A percentile compares a stretch with the other conserved stretches of the same genome.
phyloP scores from a whole-genome alignment of 1,140 invertebrate species.

The Leptopilina clavipes region DNA sequence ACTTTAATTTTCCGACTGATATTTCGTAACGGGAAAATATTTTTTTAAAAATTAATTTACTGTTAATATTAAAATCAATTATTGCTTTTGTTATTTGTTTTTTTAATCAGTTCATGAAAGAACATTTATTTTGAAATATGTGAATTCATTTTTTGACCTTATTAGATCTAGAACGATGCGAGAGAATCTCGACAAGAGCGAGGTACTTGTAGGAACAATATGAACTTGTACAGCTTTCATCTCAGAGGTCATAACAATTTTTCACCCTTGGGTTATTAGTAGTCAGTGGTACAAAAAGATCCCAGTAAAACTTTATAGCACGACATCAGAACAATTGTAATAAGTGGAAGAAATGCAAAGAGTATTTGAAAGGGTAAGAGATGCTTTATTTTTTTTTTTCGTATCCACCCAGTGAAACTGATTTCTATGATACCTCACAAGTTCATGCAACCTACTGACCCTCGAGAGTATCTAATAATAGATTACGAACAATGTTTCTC shows the following conservation, averaged over 20 bases:
- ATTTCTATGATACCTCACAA: constrained; percentile 21
- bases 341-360: constrained; percentile 1
- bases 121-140: constrained; percentile 2
- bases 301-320: constrained; percentile 10
- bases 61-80: too few species aligned
- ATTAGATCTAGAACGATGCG: constrained; percentile 20
- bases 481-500: not conserved
- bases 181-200: constrained; percentile 1
- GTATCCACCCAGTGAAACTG: not conserved
- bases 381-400: not conserved
- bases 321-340: constrained; percentile 8
- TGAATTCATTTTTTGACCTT: constrained; percentile 11
- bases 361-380: constrained; percentile 2
- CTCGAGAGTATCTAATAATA: not conserved
- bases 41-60: too few species aligned
- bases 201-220: constrained; percentile 32
- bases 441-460: constrained; percentile 26
- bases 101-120: not conserved
- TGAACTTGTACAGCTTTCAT: constrained; percentile 31
- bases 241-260: constrained; percentile 24
- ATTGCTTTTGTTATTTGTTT: too few species aligned
- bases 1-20: too few species aligned
- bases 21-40: too few species aligned
- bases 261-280: constrained; percentile 19
- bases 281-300: constrained; percentile 20